A percentile compares a stretch with the other conserved stretches of the same genome.
Evolutionary conservation across 2,797 vertebrate genomes (phyloP).

Genomic region (Loriculus beryllinus): DNA sequence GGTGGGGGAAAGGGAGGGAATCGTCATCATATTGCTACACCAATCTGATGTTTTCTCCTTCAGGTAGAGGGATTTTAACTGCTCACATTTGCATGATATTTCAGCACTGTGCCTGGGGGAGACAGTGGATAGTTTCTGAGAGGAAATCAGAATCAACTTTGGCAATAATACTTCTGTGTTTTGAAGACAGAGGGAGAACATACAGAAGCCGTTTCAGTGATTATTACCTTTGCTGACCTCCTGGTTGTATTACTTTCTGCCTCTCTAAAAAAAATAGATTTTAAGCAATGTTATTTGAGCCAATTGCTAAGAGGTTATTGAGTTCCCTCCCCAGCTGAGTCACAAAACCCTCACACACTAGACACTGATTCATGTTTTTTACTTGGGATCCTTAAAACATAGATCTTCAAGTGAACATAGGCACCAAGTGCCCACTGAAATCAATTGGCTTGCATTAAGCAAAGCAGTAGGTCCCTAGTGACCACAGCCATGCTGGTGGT

Average conservation of each 20-base stretch:
- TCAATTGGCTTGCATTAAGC: neutral
- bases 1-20: neutral
- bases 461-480: neutral
- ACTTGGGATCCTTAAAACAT: neutral
- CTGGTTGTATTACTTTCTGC: neutral
- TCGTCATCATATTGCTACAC: constrained; percentile 34
- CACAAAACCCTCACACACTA: neutral
- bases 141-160: neutral
- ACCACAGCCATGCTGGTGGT: neutral
- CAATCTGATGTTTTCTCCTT: constrained; percentile 20
- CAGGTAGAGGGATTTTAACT: neutral
- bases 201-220: neutral
- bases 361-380: neutral
- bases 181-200: neutral
- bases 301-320: neutral
- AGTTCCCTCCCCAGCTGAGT: neutral
- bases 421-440: neutral
- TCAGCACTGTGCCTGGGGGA: neutral
- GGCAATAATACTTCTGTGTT: neutral
- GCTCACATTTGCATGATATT: neutral
- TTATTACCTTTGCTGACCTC: neutral
- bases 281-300: neutral
- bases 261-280: neutral
- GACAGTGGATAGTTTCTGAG: neutral
- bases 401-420: neutral